These are phyloP conservation scores for Macaria notata DNA, from an alignment of 2,888 invertebrate species.

Conservation along the genomic window DNA sequence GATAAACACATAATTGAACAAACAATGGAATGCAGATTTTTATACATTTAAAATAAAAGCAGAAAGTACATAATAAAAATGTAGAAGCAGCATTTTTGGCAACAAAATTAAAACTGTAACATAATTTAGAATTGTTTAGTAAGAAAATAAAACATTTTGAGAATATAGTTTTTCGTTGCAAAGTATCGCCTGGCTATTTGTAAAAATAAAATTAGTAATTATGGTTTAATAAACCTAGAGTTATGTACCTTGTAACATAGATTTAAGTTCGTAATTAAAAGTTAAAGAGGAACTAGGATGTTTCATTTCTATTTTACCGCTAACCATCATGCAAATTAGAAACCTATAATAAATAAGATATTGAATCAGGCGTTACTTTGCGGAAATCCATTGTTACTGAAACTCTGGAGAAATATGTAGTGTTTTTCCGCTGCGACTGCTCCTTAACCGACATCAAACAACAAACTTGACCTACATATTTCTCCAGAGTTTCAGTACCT, in stretches of 20 bases:
- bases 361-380: no score
- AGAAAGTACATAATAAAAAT: not conserved
- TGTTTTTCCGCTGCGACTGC: no score
- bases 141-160: no score
- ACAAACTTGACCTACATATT: no score
- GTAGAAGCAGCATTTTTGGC: not conserved
- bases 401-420: no score
- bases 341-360: no score
- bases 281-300: constrained; percentile 2
- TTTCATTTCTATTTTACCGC: constrained; percentile 4
- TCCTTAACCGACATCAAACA: no score
- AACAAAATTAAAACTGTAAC: no score
- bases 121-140: no score
- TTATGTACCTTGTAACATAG: constrained; percentile 22
- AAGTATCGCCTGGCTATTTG: constrained; percentile 21
- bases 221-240: constrained; percentile 15
- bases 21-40: not conserved
- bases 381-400: no score
- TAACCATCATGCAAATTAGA: no score
- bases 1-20: constrained; percentile 1
- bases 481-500: no score
- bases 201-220: constrained; percentile 18
- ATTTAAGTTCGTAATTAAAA: constrained; percentile 29
- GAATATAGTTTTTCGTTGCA: not conserved
- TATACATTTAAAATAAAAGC: not conserved